A percentile compares a stretch with the other conserved stretches of the same genome.
Conservation (phyloP, 2,113 vertebrate species). For the Miniopterus natalensis region DNA sequence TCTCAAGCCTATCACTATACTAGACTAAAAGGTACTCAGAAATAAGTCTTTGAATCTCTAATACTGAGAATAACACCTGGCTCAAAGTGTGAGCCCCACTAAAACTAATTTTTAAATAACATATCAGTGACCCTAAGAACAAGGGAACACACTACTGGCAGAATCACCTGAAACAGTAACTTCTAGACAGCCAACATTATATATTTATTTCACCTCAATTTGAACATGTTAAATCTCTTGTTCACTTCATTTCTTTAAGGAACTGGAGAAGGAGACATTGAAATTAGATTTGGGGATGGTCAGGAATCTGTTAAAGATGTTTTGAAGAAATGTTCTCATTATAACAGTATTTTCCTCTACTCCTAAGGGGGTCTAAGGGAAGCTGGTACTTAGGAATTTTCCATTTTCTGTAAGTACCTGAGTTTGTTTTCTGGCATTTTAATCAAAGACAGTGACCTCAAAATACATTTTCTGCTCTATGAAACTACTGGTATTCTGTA, state of each 20-base stretch:
- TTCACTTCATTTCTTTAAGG: neutral
- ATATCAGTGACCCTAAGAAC: neutral
- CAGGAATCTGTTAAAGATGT: neutral
- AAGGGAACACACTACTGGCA: neutral
- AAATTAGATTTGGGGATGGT: neutral
- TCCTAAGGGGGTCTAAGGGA: neutral
- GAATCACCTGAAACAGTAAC: neutral
- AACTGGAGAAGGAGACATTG: neutral
- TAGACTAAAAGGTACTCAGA: neutral
- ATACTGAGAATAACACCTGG: neutral
- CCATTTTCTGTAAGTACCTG: neutral
- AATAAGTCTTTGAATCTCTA: neutral
- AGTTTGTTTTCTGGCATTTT: conserved; percentile 18
- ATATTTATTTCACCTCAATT: neutral
- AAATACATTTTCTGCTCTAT: neutral
- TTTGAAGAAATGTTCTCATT: neutral
- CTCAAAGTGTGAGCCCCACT: neutral
- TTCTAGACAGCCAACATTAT: neutral
- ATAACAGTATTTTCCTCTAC: neutral
- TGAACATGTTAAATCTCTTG: neutral
- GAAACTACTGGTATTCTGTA: neutral
- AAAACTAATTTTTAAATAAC: neutral
- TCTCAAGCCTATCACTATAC: neutral
- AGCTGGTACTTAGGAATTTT: neutral
- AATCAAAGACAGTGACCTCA: neutral